These are phyloP conservation scores for Synergus itoensis DNA, from an alignment of 2,888 invertebrate species.

Conservation along the genomic window DNA sequence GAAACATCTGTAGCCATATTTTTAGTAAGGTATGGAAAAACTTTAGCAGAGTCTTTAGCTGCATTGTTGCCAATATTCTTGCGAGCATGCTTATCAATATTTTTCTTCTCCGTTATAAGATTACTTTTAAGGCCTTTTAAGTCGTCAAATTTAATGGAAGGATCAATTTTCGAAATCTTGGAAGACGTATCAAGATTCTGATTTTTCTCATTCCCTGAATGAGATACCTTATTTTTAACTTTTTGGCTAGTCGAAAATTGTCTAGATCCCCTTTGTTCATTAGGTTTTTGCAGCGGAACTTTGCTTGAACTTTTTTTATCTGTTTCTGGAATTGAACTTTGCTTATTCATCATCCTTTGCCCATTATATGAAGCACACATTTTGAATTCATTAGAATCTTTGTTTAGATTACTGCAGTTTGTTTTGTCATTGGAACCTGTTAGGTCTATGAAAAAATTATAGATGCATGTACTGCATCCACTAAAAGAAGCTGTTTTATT, in stretches of 20 bases:
- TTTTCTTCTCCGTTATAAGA: no score
- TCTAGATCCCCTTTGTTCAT: neutral
- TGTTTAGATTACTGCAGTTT: constrained; percentile 39
- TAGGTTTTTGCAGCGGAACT: neutral
- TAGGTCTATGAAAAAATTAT: constrained; percentile 60
- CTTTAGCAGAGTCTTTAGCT: neutral
- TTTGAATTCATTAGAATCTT: neutral
- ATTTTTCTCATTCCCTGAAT: neutral
- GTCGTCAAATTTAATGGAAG: neutral
- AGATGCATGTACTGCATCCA: constrained; percentile 57
- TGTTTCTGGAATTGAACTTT: neutral
- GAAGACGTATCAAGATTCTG: neutral
- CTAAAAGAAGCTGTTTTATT: neutral
- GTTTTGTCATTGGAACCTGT: constrained; percentile 52
- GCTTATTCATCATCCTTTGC: neutral
- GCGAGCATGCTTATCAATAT: neutral
- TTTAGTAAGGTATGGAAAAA: neutral
- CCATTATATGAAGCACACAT: neutral
- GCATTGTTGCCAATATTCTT: neutral
- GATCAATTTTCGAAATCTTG: neutral
- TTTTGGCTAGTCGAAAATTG: neutral
- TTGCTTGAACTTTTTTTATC: neutral
- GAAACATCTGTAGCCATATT: neutral
- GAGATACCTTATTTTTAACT: neutral
- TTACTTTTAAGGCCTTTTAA: no score